Conservation (phyloP, 2,113 vertebrate species). For the Sorex araneus region DNA sequence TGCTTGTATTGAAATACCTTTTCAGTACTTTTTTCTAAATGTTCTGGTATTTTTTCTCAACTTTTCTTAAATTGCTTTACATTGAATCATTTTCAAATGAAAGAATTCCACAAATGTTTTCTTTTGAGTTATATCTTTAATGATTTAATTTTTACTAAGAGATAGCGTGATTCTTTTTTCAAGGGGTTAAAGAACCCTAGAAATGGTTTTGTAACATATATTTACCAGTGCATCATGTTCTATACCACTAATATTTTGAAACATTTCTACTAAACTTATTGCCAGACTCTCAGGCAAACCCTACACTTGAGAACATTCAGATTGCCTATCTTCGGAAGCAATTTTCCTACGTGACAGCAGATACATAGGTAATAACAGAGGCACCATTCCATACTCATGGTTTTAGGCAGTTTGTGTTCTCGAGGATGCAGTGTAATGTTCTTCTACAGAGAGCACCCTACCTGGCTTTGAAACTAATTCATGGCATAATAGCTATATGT, state of each 20-base stretch:
- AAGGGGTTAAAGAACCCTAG: conserved; percentile 1
- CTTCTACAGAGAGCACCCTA: neutral
- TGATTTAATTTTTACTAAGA: conserved; percentile 57
- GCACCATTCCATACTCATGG: neutral
- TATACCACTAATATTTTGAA: conserved; percentile 38
- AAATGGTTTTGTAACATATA: neutral
- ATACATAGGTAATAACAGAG: neutral
- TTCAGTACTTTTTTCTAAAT: conserved; percentile 70
- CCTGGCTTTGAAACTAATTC: conserved; percentile 41
- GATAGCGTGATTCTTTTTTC: conserved; percentile 8
- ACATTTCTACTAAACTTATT: conserved; percentile 1
- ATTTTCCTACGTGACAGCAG: conserved; percentile 41
- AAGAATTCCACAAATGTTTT: conserved; percentile 53
- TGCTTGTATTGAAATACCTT: conserved; percentile 64
- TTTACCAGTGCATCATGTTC: neutral
- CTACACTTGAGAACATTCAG: neutral
- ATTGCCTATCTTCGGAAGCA: neutral
- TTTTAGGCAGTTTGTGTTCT: neutral
- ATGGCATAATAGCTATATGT: neutral
- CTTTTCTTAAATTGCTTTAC: conserved; percentile 62
- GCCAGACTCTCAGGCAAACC: neutral
- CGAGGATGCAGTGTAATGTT: neutral
- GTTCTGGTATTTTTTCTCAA: conserved; percentile 44
- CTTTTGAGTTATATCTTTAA: conserved; percentile 52
- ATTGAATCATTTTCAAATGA: conserved; percentile 71